Evolutionary conservation across 23 tunicate species (phyloP).

Genomic region (Ascidia mentula): DNA sequence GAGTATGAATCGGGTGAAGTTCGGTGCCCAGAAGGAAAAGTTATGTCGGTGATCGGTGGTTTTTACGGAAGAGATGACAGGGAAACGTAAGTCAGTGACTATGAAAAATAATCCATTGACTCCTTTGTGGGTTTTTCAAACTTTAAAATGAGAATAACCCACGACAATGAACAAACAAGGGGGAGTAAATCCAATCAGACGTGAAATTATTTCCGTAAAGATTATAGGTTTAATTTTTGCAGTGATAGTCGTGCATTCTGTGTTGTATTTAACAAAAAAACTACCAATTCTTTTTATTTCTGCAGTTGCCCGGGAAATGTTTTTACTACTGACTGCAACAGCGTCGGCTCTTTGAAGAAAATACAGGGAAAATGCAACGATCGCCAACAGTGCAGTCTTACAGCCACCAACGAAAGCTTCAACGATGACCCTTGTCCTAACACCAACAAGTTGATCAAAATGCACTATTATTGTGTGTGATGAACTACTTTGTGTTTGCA

Average conservation of each 20-base stretch:
- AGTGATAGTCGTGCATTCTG: too few species aligned
- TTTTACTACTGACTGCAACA: neutral
- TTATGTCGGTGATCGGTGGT: neutral
- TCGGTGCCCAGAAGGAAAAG: neutral
- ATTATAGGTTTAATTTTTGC: too few species aligned
- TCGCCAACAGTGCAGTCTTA: neutral
- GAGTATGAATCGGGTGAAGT: neutral
- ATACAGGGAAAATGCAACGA: neutral
- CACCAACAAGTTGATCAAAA: neutral
- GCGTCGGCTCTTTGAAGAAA: neutral
- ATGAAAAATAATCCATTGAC: neutral
- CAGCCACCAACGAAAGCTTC: neutral
- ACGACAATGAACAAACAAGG: too few species aligned
- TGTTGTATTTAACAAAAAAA: too few species aligned
- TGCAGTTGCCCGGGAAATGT: neutral
- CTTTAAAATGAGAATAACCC: too few species aligned
- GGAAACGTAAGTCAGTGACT: neutral
- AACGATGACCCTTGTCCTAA: neutral
- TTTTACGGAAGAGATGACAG: neutral
- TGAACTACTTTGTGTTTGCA: too few species aligned
- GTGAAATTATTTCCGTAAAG: too few species aligned
- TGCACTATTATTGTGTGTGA: neutral
- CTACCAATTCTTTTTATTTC: neutral
- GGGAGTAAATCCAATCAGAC: too few species aligned
- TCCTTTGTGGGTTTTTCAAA: neutral